Conservation (phyloP, 2,113 vertebrate genomes). For the Tiliqua scincoides region DNA sequence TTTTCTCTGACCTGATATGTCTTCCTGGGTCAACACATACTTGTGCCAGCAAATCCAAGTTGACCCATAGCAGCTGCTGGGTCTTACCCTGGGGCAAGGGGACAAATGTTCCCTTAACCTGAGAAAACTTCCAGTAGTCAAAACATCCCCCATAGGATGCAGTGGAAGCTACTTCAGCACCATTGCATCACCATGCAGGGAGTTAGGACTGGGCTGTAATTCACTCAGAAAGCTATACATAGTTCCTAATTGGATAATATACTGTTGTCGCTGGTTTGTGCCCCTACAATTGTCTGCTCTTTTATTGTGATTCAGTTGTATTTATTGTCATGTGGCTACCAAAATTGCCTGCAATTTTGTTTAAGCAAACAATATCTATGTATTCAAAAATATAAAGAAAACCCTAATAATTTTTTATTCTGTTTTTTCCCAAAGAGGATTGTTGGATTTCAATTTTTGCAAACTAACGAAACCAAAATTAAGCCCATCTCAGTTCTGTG, state of each 20-base stretch:
- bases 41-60: too few relatives aligned
- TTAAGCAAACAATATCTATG: conserved; percentile 9
- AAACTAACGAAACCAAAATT: not conserved
- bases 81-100: too few relatives aligned
- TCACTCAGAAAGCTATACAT: not conserved
- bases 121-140: too few relatives aligned
- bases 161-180: too few relatives aligned
- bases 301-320: not conserved
- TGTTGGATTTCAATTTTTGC: conserved; percentile 18
- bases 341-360: conserved; percentile 30
- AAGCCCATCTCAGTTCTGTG: not conserved
- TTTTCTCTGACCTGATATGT: too few relatives aligned
- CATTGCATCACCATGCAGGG: too few relatives aligned
- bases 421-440: conserved; percentile 10
- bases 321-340: not conserved
- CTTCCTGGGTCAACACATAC: too few relatives aligned
- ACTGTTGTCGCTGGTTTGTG: not conserved
- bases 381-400: conserved; percentile 2
- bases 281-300: not conserved
- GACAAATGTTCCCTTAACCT: too few relatives aligned
- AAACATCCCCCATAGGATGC: too few relatives aligned
- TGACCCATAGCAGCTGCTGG: too few relatives aligned
- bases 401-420: not conserved
- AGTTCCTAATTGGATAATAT: not conserved
- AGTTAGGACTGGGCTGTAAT: too few relatives aligned